Conservation (phyloP, 53 echinoderm and acorn worm species). For the Hippasteria phrygiana region DNA sequence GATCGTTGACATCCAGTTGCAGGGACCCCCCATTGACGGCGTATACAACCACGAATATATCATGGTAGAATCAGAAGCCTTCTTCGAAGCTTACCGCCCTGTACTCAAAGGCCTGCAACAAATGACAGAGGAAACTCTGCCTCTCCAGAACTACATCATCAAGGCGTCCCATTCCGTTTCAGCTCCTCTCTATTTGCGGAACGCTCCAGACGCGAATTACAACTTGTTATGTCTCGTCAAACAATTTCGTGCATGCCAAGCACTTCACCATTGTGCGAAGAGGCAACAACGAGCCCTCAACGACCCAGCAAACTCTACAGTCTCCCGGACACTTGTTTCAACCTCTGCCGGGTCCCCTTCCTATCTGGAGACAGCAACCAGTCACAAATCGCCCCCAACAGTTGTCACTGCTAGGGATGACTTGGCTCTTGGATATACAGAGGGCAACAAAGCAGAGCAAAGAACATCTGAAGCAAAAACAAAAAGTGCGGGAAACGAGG, state of each 20-base stretch:
- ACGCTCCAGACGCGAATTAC: conserved; percentile 36
- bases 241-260: not conserved
- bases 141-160: conserved; percentile 79
- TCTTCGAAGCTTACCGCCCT: conserved; percentile 89
- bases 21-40: conserved; percentile 10
- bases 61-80: conserved; percentile 87
- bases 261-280: not conserved
- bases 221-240: conserved; percentile 64
- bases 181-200: conserved; percentile 52
- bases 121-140: conserved; percentile 60
- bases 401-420: too few relatives aligned
- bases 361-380: not conserved
- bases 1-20: conserved; percentile 66
- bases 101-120: conserved; percentile 77
- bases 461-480: too few relatives aligned
- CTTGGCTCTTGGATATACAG: too few relatives aligned
- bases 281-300: not conserved
- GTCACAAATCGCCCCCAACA: too few relatives aligned
- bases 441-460: too few relatives aligned
- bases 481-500: too few relatives aligned
- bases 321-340: not conserved
- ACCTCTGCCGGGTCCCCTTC: not conserved
- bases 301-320: not conserved
- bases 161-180: conserved; percentile 18
- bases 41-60: conserved; percentile 46